Conservation (phyloP, 2,888 invertebrate species). For the Adela reaumurella region DNA sequence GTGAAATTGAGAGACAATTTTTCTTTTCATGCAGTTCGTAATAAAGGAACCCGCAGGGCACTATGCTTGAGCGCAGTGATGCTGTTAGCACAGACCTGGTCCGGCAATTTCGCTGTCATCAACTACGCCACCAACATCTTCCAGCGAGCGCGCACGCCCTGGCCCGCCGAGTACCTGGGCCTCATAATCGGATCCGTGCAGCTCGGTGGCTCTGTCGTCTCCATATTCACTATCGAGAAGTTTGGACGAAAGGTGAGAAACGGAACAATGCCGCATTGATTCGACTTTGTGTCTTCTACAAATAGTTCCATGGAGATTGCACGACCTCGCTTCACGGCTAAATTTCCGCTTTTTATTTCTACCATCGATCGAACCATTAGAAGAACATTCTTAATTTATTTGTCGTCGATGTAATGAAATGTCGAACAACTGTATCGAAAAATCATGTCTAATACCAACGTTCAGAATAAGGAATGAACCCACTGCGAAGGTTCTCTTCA, state of each 20-base stretch:
- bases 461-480: no score
- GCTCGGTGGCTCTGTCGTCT: conserved; percentile 4
- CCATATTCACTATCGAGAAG: conserved; percentile 3
- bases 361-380: no score
- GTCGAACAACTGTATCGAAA: no score
- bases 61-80: conserved; percentile 5
- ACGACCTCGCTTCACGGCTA: no score
- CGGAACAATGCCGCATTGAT: no score
- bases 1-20: neutral
- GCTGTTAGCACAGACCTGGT: conserved; percentile 9
- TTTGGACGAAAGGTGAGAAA: conserved; percentile 3
- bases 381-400: no score
- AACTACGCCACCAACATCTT: conserved; percentile 15
- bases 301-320: no score
- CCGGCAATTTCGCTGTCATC: conserved; percentile 12
- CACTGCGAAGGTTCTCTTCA: no score
- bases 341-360: no score
- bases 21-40: conserved; percentile 5
- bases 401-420: no score
- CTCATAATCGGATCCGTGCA: conserved; percentile 4
- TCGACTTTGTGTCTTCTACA: no score
- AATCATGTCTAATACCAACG: no score
- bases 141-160: conserved; percentile 9
- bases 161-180: conserved; percentile 2
- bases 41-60: conserved; percentile 8